phyloP scores from a whole-genome alignment of 2,797 vertebrate genomes.

The Bradypodion ventrale region DNA sequence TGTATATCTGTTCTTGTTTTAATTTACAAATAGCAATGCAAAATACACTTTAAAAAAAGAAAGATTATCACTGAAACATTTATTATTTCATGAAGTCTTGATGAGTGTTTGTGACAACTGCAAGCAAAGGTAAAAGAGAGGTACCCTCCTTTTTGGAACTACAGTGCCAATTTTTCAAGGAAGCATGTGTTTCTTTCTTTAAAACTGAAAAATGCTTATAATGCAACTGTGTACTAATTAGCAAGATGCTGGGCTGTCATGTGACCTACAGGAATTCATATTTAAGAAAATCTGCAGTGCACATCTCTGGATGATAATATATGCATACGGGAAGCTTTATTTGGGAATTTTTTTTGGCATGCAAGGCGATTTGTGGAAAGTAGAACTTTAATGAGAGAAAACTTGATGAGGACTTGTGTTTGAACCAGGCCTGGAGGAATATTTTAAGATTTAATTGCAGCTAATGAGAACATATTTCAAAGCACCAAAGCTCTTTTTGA shows the following conservation, averaged over 20 bases:
- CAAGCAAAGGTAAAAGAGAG: neutral
- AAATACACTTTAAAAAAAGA: neutral
- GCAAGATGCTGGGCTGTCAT: slow-evolving; percentile 63
- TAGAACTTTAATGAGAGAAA: slow-evolving; percentile 39
- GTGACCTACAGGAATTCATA: slow-evolving; percentile 54
- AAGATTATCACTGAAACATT: neutral
- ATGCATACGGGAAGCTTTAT: slow-evolving; percentile 43
- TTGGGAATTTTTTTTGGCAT: slow-evolving; percentile 50
- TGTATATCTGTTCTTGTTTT: neutral
- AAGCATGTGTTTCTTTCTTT: neutral
- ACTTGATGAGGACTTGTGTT: slow-evolving; percentile 30
- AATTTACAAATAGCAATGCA: neutral
- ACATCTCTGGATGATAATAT: neutral
- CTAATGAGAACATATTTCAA: slow-evolving; percentile 65
- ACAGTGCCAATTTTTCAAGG: neutral
- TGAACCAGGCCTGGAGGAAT: slow-evolving; percentile 65
- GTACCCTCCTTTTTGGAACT: neutral
- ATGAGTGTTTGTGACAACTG: neutral
- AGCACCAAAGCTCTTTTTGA: slow-evolving; percentile 52
- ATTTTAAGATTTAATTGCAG: slow-evolving; percentile 71
- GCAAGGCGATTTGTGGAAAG: slow-evolving; percentile 52
- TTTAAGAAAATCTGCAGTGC: slow-evolving; percentile 55
- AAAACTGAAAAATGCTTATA: slow-evolving; percentile 58
- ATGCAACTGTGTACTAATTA: slow-evolving; percentile 64
- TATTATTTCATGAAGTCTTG: neutral